A percentile compares a stretch with the other conserved stretches of the same genome.
These are phyloP conservation scores for Cebidichthys violaceus DNA, from an alignment of 2,113 vertebrate genomes.

Conservation along the genomic window DNA sequence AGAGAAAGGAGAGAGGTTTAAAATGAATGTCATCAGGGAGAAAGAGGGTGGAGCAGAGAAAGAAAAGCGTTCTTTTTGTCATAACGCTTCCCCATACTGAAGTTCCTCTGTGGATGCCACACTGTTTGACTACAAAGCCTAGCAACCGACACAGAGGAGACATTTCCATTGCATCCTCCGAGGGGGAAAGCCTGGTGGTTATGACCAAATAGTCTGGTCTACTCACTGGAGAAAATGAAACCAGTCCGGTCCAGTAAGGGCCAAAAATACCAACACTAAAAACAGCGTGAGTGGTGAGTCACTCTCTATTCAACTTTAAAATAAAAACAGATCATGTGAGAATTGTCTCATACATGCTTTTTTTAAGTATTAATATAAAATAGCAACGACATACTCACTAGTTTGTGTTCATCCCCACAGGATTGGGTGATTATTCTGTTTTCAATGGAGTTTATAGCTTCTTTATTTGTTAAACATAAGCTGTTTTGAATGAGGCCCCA, in stretches of 20 bases:
- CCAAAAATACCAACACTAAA: slow-evolving; percentile 48
- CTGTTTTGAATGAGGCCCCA: neutral
- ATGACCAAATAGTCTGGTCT: slow-evolving; percentile 22
- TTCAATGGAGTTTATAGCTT: neutral
- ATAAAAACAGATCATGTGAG: slow-evolving; percentile 16
- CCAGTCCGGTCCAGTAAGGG: neutral
- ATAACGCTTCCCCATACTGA: slow-evolving; percentile 46
- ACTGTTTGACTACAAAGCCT: slow-evolving; percentile 14
- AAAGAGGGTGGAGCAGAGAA: slow-evolving; percentile 32
- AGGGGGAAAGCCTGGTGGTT: slow-evolving; percentile 31
- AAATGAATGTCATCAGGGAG: slow-evolving; percentile 40
- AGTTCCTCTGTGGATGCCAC: slow-evolving; percentile 39
- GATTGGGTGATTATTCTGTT: neutral
- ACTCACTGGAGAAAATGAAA: slow-evolving; percentile 48
- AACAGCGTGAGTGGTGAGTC: slow-evolving; percentile 33
- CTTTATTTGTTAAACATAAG: neutral
- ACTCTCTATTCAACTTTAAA: slow-evolving; percentile 15
- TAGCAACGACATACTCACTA: neutral
- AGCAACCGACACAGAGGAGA: slow-evolving; percentile 56
- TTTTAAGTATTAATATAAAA: neutral
- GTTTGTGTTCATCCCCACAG: neutral
- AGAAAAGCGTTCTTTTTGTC: neutral
- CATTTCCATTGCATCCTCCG: slow-evolving; percentile 42
- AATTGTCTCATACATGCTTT: neutral
- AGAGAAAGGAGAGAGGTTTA: slow-evolving; percentile 6